phyloP scores from a whole-genome alignment of 2,888 invertebrate genomes.

The Hirtodrosophila alboralis region DNA sequence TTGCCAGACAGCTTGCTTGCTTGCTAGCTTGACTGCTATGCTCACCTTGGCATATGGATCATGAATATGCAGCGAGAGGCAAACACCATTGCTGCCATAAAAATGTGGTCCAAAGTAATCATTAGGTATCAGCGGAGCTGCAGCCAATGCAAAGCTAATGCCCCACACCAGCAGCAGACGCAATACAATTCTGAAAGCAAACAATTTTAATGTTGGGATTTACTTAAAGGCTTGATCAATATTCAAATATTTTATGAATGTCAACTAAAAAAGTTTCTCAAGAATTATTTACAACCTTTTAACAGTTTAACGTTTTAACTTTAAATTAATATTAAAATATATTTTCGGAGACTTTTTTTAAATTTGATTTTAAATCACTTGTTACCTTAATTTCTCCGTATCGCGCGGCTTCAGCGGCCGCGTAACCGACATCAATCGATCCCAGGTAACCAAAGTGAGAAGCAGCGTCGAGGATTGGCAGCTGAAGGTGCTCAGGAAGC shows the following conservation, averaged over 20 bases:
- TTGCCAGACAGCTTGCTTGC: too few relatives aligned
- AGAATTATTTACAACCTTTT: too few relatives aligned
- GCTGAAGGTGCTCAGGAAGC: slow-evolving; percentile 86
- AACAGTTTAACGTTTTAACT: too few relatives aligned
- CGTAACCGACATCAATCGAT: slow-evolving; percentile 87
- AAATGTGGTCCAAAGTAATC: slow-evolving; percentile 86
- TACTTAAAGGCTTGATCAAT: too few relatives aligned
- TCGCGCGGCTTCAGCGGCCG: slow-evolving; percentile 85
- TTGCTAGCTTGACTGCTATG: too few relatives aligned
- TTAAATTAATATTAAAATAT: too few relatives aligned
- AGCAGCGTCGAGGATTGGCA: slow-evolving; percentile 87
- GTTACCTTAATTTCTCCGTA: slow-evolving; percentile 75
- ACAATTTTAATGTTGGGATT: too few relatives aligned
- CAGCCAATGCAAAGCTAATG: slow-evolving; percentile 84
- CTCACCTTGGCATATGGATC: slow-evolving; percentile 86
- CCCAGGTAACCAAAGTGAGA: slow-evolving; percentile 87
- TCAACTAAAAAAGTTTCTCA: too few relatives aligned
- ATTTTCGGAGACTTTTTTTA: too few relatives aligned
- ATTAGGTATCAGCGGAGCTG: slow-evolving; percentile 85
- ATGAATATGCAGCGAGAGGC: slow-evolving; percentile 86
- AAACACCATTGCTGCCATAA: slow-evolving; percentile 87
- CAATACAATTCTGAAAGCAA: slow-evolving; percentile 83
- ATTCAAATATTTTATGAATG: too few relatives aligned
- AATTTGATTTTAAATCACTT: not conserved
- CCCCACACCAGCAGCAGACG: slow-evolving; percentile 85